These are phyloP conservation scores for Eucera pruinosa DNA, from an alignment of 2,888 invertebrate species.

Conservation along the genomic window DNA sequence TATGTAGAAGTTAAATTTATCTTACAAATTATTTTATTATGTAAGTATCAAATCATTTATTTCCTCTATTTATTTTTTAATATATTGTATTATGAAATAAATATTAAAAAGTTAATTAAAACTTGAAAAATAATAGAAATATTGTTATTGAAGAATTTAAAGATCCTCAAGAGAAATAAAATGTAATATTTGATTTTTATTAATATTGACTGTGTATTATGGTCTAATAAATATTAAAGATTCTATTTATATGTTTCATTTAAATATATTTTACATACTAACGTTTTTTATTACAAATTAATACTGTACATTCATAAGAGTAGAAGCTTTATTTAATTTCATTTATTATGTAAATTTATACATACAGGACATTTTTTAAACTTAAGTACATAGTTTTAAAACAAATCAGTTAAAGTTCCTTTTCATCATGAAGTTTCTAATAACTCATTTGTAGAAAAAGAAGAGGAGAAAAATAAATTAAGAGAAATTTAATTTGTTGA, in stretches of 20 bases:
- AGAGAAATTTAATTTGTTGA: conserved; percentile 7
- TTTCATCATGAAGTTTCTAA: conserved; percentile 1
- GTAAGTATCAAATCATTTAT: not conserved
- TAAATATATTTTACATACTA: no score
- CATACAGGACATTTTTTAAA: no score
- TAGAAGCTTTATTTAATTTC: no score
- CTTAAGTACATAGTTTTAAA: not conserved
- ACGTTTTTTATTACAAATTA: no score
- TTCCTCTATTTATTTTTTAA: not conserved
- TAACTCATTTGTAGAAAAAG: not conserved
- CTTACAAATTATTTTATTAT: not conserved
- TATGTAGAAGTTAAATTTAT: not conserved
- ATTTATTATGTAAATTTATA: no score
- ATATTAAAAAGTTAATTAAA: not conserved
- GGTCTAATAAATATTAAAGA: not conserved
- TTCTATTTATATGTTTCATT: not conserved
- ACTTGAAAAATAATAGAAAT: not conserved
- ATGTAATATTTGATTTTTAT: not conserved
- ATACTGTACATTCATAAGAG: no score
- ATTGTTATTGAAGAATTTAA: not conserved
- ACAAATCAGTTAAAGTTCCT: not conserved
- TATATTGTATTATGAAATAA: not conserved
- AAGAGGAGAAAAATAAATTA: not conserved
- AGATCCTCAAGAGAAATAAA: not conserved
- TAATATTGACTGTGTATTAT: not conserved